Percentiles rank a stretch among this genome's conserved stretches.
Conservation (phyloP, 2,113 vertebrate genomes). For the Camelus bactrianus region DNA sequence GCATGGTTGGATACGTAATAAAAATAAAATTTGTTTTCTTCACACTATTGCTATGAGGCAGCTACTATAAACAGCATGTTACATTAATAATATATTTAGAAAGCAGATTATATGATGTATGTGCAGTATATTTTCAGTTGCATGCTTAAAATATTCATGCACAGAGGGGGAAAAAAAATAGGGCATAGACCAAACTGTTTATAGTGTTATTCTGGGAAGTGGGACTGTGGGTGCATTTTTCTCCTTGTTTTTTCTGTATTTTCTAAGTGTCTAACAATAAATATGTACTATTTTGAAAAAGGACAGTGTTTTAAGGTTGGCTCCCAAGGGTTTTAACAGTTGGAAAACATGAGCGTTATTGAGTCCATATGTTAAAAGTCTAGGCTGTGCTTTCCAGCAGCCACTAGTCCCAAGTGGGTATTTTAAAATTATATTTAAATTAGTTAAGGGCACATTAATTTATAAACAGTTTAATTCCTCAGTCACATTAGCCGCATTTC, state of each 20-base stretch:
- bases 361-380: not conserved
- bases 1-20: constrained; percentile 29
- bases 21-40: constrained; percentile 66
- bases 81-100: constrained; percentile 76
- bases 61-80: constrained; percentile 66
- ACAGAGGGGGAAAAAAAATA: not conserved
- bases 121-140: constrained; percentile 57
- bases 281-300: constrained; percentile 6
- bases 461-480: not conserved
- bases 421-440: constrained; percentile 14
- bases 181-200: constrained; percentile 21
- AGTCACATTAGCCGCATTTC: not conserved
- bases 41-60: constrained; percentile 19
- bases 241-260: constrained; percentile 6
- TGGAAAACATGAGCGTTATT: not conserved
- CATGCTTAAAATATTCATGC: constrained; percentile 74
- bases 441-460: not conserved
- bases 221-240: not conserved
- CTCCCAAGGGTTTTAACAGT: not conserved
- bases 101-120: constrained; percentile 61
- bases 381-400: not conserved
- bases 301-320: not conserved
- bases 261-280: constrained; percentile 54
- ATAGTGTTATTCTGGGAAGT: constrained; percentile 44
- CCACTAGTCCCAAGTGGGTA: not conserved